A percentile compares a stretch with the other conserved stretches of the same genome.
These are phyloP conservation scores for Monomorium pharaonis DNA, from an alignment of 1,140 invertebrate species.

Conservation along the genomic window DNA sequence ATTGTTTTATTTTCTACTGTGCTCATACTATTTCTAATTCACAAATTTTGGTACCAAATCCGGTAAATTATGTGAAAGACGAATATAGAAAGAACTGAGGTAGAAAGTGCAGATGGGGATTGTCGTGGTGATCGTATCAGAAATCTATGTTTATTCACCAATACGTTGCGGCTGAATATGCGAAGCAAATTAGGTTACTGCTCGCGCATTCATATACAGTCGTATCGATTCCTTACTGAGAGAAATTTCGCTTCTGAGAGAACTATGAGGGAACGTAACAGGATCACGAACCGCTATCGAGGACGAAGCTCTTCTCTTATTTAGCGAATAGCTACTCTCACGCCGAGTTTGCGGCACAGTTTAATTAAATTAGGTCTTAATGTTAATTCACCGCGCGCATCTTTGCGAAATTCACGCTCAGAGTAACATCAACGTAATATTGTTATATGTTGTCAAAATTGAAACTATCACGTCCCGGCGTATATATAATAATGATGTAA, in stretches of 20 bases:
- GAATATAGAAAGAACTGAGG: background rate
- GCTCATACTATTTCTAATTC: background rate
- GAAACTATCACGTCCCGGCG: background rate
- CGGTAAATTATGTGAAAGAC: background rate
- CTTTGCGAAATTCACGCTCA: constrained; percentile 43
- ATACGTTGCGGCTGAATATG: background rate
- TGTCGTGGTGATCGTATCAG: background rate
- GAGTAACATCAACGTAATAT: constrained; percentile 16
- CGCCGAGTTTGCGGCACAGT: constrained; percentile 44
- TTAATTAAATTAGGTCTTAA: constrained; percentile 52
- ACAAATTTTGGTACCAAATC: background rate
- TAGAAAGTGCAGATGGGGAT: background rate
- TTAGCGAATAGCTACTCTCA: constrained; percentile 38
- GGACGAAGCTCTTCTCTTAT: constrained; percentile 32
- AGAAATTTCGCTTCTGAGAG: constrained; percentile 23
- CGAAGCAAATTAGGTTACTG: constrained; percentile 19
- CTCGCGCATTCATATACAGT: constrained; percentile 3
- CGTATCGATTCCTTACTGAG: constrained; percentile 19
- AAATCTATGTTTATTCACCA: background rate
- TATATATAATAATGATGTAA: background rate
- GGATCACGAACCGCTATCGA: constrained; percentile 24
- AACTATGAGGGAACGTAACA: constrained; percentile 6
- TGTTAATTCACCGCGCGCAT: constrained; percentile 42
- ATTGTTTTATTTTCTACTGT: background rate
- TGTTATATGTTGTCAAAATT: constrained; percentile 26